A percentile compares a stretch with the other conserved stretches of the same genome.
These are phyloP conservation scores for Ibidorhyncha struthersii DNA, from an alignment of 2,113 vertebrate genomes.

Conservation along the genomic window DNA sequence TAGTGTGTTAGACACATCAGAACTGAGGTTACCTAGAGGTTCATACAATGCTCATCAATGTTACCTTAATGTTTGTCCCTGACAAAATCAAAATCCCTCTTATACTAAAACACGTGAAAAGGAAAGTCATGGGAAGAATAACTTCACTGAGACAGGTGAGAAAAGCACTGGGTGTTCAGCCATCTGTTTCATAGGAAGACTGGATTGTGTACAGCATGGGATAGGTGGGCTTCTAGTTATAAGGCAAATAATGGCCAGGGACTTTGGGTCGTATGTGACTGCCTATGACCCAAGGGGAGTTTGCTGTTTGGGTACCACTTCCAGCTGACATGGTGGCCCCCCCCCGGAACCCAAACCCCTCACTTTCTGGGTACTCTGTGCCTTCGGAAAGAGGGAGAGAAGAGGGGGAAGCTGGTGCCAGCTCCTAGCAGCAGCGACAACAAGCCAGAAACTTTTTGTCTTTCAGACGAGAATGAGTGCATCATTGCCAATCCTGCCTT, in stretches of 20 bases:
- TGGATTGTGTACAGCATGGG: fast-evolving
- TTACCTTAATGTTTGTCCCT: not conserved
- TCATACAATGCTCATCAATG: not conserved
- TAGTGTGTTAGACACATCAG: not conserved
- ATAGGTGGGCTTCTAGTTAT: fast-evolving
- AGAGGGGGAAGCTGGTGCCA: not conserved
- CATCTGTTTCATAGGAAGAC: not conserved
- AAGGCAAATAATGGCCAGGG: not conserved
- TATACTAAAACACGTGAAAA: not conserved
- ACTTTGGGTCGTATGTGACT: fast-evolving
- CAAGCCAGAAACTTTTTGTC: not conserved
- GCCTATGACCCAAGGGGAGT: not conserved
- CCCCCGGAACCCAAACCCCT: not conserved
- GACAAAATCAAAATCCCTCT: not conserved
- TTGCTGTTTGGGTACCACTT: not conserved
- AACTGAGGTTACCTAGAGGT: not conserved
- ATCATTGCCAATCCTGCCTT: constrained; percentile 84
- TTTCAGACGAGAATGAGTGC: constrained; percentile 81
- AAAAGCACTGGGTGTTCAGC: not conserved
- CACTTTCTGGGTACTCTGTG: not conserved
- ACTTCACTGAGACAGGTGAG: not conserved
- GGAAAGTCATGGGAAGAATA: not conserved
- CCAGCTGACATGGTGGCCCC: fast-evolving
- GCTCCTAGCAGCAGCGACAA: not conserved
- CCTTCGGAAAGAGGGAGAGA: not conserved